A percentile compares a stretch with the other conserved stretches of the same genome.
Conservation (phyloP, 2,888 invertebrate genomes). For the Torymus aiolomorphi region DNA sequence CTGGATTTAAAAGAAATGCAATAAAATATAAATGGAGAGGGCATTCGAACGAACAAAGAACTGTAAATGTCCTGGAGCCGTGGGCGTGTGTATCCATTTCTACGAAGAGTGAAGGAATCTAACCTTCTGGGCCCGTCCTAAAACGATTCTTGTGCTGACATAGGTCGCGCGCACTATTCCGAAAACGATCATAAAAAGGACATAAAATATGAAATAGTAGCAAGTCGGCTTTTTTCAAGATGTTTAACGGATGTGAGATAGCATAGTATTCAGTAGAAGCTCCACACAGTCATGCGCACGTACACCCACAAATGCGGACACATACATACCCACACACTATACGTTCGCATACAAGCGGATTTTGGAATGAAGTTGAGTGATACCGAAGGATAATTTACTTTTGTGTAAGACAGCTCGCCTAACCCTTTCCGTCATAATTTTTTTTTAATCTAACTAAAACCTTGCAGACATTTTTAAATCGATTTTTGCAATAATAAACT, state of each 20-base stretch:
- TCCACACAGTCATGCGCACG: neutral
- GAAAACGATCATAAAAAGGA: constrained; percentile 64
- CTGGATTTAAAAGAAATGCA: too few species aligned
- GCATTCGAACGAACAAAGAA: constrained; percentile 3
- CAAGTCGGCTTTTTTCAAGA: constrained; percentile 46
- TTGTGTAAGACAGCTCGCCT: too few species aligned
- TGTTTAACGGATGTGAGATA: constrained; percentile 26
- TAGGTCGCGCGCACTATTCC: constrained; percentile 56
- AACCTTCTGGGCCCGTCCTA: constrained; percentile 8
- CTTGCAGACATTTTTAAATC: too few species aligned
- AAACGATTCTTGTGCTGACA: constrained; percentile 20
- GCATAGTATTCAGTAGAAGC: constrained; percentile 36
- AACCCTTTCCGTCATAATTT: too few species aligned
- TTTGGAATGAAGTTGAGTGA: too few species aligned
- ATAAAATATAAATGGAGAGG: neutral
- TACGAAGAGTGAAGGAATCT: constrained; percentile 30
- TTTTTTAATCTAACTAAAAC: too few species aligned
- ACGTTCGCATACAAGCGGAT: too few species aligned
- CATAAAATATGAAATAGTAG: constrained; percentile 67
- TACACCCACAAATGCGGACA: too few species aligned
- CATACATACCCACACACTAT: too few species aligned
- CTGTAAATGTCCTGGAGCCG: constrained; percentile 30
- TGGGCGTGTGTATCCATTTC: constrained; percentile 49
- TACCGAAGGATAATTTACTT: too few species aligned
- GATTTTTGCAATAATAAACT: too few species aligned